A percentile compares a stretch with the other conserved stretches of the same genome.
Evolutionary conservation across 2,888 invertebrate species (phyloP).

Genomic region (Tenthredo notha): DNA sequence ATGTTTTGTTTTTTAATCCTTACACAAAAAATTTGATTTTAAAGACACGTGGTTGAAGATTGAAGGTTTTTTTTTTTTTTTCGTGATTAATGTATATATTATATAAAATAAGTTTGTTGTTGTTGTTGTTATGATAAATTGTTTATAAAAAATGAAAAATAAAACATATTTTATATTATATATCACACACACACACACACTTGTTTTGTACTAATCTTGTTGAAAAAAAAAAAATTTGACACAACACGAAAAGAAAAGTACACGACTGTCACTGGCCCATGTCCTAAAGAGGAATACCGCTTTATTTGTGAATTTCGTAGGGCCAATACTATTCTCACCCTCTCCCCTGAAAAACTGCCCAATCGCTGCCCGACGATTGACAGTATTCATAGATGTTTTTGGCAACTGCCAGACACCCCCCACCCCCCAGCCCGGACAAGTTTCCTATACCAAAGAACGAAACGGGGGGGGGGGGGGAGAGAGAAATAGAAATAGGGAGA

Average conservation of each 20-base stretch:
- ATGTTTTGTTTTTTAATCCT: too few relatives aligned
- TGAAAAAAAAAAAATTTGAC: too few relatives aligned
- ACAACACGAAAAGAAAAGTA: neutral
- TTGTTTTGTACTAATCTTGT: too few relatives aligned
- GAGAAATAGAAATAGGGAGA: slow-evolving; percentile 10
- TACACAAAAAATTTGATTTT: too few relatives aligned
- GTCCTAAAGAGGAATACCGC: slow-evolving; percentile 62
- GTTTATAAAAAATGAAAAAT: too few relatives aligned
- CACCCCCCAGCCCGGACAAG: neutral
- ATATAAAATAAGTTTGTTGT: too few relatives aligned
- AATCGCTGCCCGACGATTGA: slow-evolving; percentile 59
- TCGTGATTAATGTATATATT: too few relatives aligned
- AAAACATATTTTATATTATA: too few relatives aligned
- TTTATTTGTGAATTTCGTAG: slow-evolving; percentile 63
- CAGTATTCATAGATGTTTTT: slow-evolving; percentile 56
- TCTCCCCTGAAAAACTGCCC: slow-evolving; percentile 56
- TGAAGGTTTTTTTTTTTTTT: too few relatives aligned
- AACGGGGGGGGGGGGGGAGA: neutral
- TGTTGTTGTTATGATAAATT: too few relatives aligned
- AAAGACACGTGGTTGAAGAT: too few relatives aligned
- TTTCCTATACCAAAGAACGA: neutral
- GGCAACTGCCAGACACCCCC: slow-evolving; percentile 17
- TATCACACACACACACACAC: too few relatives aligned
- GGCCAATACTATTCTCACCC: slow-evolving; percentile 64
- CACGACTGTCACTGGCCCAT: slow-evolving; percentile 54